Evolutionary conservation across 2,888 invertebrate genomes (phyloP).

Genomic region (Heliconius cydno): DNA sequence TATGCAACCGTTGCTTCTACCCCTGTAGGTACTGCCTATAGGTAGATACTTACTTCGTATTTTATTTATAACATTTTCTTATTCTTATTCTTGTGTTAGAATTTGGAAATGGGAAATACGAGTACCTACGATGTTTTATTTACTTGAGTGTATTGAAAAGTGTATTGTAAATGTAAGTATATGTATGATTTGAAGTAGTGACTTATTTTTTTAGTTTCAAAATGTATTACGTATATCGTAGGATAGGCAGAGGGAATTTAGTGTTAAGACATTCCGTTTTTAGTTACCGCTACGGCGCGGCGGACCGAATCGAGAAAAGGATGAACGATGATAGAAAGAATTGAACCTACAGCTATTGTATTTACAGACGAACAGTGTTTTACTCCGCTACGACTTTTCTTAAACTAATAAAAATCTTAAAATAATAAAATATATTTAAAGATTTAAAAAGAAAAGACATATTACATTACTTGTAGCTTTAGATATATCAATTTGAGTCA

Average conservation of each 20-base stretch:
- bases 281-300: no score
- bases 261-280: not conserved
- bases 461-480: not conserved
- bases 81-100: not conserved
- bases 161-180: not conserved
- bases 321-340: no score
- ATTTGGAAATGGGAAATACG: not conserved
- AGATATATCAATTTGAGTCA: constrained; percentile 5
- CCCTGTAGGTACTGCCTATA: not conserved
- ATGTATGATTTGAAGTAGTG: no score
- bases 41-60: not conserved
- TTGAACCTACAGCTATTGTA: no score
- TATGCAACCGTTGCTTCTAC: constrained; percentile 66
- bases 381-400: no score
- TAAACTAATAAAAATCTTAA: no score
- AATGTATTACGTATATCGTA: not conserved
- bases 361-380: no score
- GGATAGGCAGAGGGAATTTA: not conserved
- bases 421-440: not conserved
- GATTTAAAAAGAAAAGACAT: not conserved
- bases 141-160: not conserved
- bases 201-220: no score
- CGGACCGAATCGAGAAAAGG: no score
- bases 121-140: not conserved
- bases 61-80: constrained; percentile 27